Conservation (phyloP, 2,113 vertebrate genomes). For the Pterocles burchelli region DNA sequence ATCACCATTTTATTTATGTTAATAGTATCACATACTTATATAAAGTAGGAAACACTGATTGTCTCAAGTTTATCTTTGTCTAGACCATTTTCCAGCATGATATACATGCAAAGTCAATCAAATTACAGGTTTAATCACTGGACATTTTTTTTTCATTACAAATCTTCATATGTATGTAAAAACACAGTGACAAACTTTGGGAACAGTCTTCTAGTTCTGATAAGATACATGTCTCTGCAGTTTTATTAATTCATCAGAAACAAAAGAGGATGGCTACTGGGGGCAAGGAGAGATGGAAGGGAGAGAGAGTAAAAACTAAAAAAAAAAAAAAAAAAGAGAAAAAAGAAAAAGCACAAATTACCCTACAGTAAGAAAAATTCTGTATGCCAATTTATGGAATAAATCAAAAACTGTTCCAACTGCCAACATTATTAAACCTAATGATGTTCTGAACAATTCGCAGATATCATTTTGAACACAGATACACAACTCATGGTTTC, state of each 20-base stretch:
- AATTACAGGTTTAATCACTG: not conserved
- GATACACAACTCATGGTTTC: not conserved
- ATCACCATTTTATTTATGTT: not conserved
- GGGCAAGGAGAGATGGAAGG: not conserved
- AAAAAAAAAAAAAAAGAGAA: not conserved
- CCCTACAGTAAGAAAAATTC: not conserved
- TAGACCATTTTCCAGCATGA: not conserved
- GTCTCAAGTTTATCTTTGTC: not conserved
- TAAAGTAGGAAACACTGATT: not conserved
- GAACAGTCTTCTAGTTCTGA: not conserved
- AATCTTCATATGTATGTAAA: not conserved
- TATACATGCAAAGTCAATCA: not conserved
- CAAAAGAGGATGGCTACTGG: not conserved
- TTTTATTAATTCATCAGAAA: constrained; percentile 9
- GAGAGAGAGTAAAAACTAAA: not conserved
- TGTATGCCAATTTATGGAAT: not conserved
- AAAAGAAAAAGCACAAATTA: not conserved
- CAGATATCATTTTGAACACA: constrained; percentile 19
- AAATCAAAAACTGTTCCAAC: constrained; percentile 22
- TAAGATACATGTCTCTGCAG: not conserved
- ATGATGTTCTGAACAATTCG: constrained; percentile 13
- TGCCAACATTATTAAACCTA: constrained; percentile 38
- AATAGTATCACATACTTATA: not conserved
- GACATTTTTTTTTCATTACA: constrained; percentile 13
- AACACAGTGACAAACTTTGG: not conserved